phyloP scores from a whole-genome alignment of 2,888 invertebrate genomes.

The Mellilla xanthometata region DNA sequence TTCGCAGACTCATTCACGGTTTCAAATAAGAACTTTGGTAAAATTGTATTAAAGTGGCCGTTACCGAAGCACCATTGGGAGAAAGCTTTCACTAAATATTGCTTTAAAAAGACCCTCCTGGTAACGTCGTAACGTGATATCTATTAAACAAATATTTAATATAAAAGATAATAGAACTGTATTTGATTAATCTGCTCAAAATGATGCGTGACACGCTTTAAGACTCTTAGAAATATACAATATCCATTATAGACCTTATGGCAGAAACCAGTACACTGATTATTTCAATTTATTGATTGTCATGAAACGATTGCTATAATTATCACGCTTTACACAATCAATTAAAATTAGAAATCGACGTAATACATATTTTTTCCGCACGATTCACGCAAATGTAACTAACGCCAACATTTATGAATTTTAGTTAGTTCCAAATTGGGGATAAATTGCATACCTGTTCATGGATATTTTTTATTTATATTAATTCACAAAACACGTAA shows the following conservation, averaged over 20 bases:
- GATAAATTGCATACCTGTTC: no score
- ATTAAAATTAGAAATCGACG: neutral
- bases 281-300: constrained; percentile 6
- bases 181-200: constrained; percentile 10
- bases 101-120: neutral
- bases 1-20: constrained; percentile 33
- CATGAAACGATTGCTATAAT: constrained; percentile 3
- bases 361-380: no score
- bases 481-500: constrained; percentile 17
- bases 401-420: no score
- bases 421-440: no score
- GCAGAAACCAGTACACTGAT: neutral
- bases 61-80: constrained; percentile 14
- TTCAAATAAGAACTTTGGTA: constrained; percentile 17
- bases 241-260: constrained; percentile 18
- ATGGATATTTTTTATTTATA: constrained; percentile 8
- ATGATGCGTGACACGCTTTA: constrained; percentile 6
- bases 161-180: constrained; percentile 7
- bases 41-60: constrained; percentile 21
- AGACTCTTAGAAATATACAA: constrained; percentile 18
- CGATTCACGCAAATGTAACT: no score
- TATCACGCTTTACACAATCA: constrained; percentile 7
- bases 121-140: constrained; percentile 4
- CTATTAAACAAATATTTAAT: neutral
- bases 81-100: constrained; percentile 23